These are phyloP conservation scores for Microctenopoma steveboyesi DNA, from an alignment of 2,797 vertebrate species.

Conservation along the genomic window DNA sequence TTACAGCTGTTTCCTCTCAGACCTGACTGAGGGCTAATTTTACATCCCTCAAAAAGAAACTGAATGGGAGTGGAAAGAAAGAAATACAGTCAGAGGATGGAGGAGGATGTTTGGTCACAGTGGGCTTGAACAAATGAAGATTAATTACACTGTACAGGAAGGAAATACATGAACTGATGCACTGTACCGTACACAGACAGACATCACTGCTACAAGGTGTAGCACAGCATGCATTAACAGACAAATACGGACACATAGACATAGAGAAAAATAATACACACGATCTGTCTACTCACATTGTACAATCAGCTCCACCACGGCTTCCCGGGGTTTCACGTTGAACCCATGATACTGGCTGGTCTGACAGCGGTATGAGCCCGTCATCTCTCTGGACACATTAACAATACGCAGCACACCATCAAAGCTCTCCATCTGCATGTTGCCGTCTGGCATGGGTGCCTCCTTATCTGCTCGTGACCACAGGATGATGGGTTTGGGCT, in stretches of 20 bases:
- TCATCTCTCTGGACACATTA: constrained; percentile 96
- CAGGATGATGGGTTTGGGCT: constrained; percentile 98
- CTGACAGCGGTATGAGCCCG: constrained; percentile 94
- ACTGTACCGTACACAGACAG: not conserved
- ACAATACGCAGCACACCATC: constrained; percentile 94
- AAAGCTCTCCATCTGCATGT: constrained; percentile 95
- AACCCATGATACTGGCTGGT: constrained; percentile 98
- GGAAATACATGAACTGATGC: constrained; percentile 19
- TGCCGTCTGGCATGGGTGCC: constrained; percentile 92
- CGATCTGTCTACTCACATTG: constrained; percentile 91
- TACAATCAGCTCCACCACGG: constrained; percentile 94
- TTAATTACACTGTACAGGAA: constrained; percentile 52
- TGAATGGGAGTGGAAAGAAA: constrained; percentile 51
- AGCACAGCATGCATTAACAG: constrained; percentile 2
- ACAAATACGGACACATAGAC: constrained; percentile 3
- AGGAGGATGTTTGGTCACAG: constrained; percentile 35
- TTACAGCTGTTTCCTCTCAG: constrained; percentile 39
- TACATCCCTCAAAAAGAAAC: constrained; percentile 54
- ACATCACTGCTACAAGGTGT: not conserved
- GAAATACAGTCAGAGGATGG: constrained; percentile 28
- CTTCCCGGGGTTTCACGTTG: constrained; percentile 95
- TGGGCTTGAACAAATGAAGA: constrained; percentile 29
- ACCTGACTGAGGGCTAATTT: constrained; percentile 58
- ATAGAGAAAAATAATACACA: constrained; percentile 6
- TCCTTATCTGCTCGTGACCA: constrained; percentile 97